Base-by-base conservation (phyloP, 2,113 vertebrate species). In the Pseudois nayaur region DNA sequence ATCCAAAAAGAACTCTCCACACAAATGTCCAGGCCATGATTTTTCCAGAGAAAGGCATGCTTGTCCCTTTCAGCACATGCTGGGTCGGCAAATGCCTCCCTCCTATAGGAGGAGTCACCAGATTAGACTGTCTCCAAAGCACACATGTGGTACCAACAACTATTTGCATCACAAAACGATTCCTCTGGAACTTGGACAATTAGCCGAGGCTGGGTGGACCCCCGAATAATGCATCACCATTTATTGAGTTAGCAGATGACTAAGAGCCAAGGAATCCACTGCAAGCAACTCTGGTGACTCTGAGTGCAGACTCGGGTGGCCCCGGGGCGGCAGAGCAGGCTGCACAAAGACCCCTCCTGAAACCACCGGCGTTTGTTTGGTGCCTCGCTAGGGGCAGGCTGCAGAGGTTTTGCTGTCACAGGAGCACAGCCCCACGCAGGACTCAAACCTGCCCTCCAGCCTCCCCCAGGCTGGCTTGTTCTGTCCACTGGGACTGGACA, bases 141-240 rank as follows among this genome's bases (percentile, higher is more conserved):
- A 52, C 90, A 96, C 81, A 48, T 62, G 81, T 89, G 89, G 81
- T 55, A 85, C 88, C 78, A 91, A 81, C 93, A 93, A 83, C 67
- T 29, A 62, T 92, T 45, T 91, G 82, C 88, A 84, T 92, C 74
- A n/a, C 60, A 92, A 89, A 92, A 94, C 1, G 3, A 71, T 79
- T 94, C 85, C 64, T 36, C 43, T 3, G 59, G 95, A 84, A 96
- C 82, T 33, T 27, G 43, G 31, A 60, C 21, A 14, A 87, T 74
- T 57, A 93, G 97, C 64, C 54, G 91, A 94, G 90, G 92, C 95
- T 76, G 54, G 0, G 0, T 60, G 64, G 97, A 91, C 33, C 87
- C 62, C 78, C 4, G 36, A 83, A 54, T 54, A 59, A 91, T 5
- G 64, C 83, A 23, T 62, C 87, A 13, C 76, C 50, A 7, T 40